Conservation (phyloP, 2,888 invertebrate genomes). For the Netelia inedita region DNA sequence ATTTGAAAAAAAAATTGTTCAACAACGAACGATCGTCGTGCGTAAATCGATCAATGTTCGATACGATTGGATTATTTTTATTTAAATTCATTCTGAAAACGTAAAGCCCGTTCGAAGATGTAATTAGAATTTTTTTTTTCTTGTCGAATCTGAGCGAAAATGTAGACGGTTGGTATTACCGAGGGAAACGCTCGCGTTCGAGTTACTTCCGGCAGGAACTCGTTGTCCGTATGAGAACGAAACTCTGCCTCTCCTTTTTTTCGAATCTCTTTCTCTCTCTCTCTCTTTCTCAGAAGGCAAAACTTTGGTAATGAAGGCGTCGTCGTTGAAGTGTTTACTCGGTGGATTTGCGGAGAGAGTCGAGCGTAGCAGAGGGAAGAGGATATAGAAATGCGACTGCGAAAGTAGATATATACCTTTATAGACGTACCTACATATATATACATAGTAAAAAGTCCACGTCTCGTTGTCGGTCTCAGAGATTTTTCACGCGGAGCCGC, state of each 20-base stretch:
- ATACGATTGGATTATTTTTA: too few species aligned
- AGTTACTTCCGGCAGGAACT: constrained; percentile 71
- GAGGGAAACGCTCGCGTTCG: constrained; percentile 71
- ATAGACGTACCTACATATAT: too few species aligned
- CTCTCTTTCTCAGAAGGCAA: constrained; percentile 42
- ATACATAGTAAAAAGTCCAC: constrained; percentile 18
- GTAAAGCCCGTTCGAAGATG: too few species aligned
- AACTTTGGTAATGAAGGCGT: constrained; percentile 78
- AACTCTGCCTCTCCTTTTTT: constrained; percentile 70
- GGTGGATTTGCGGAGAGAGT: constrained; percentile 73
- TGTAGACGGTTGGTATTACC: constrained; percentile 21
- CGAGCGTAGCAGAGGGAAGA: constrained; percentile 55
- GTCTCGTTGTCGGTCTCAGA: constrained; percentile 20
- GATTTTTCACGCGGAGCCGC: constrained; percentile 29
- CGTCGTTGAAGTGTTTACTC: constrained; percentile 74
- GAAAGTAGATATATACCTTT: not conserved
- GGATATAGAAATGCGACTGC: constrained; percentile 9
- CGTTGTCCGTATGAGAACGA: constrained; percentile 75
- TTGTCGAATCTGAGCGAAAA: too few species aligned
- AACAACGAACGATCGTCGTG: too few species aligned
- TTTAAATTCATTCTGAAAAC: too few species aligned
- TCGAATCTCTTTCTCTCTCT: constrained; percentile 21
- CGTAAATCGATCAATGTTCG: too few species aligned
- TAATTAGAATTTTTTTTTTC: too few species aligned
- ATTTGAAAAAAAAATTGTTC: too few species aligned